Evolutionary conservation across 2,113 vertebrate species (phyloP).

Genomic region (Neolamprologus caudopunctatus): DNA sequence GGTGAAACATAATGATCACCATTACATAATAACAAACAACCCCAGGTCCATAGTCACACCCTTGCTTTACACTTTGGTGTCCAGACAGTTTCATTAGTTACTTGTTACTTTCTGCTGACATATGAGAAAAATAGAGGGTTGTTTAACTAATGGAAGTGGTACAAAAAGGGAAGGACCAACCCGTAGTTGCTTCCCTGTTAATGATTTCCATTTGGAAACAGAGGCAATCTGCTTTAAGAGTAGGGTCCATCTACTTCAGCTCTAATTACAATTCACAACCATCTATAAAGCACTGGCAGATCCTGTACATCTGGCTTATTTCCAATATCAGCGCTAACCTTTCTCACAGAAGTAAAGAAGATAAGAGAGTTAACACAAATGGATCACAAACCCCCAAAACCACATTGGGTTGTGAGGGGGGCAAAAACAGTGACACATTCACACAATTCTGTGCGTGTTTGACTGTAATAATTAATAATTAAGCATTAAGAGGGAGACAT

Average conservation of each 20-base stretch:
- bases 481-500: neutral
- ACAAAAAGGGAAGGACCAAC: neutral
- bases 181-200: neutral
- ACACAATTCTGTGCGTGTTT: neutral
- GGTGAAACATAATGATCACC: neutral
- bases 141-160: neutral
- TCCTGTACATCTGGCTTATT: neutral
- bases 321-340: neutral
- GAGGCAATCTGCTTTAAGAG: constrained; percentile 10
- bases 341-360: neutral
- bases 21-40: neutral
- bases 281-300: constrained; percentile 1
- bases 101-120: neutral
- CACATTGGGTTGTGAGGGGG: neutral
- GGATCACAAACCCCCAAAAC: neutral
- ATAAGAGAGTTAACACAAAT: neutral
- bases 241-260: neutral
- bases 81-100: neutral
- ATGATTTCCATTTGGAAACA: constrained; percentile 19
- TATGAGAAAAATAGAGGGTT: neutral
- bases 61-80: neutral
- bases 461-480: constrained; percentile 8
- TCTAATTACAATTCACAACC: constrained; percentile 4
- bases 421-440: neutral
- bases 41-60: neutral